phyloP scores from a whole-genome alignment of 2,113 vertebrate species.

The Chionomys nivalis region DNA sequence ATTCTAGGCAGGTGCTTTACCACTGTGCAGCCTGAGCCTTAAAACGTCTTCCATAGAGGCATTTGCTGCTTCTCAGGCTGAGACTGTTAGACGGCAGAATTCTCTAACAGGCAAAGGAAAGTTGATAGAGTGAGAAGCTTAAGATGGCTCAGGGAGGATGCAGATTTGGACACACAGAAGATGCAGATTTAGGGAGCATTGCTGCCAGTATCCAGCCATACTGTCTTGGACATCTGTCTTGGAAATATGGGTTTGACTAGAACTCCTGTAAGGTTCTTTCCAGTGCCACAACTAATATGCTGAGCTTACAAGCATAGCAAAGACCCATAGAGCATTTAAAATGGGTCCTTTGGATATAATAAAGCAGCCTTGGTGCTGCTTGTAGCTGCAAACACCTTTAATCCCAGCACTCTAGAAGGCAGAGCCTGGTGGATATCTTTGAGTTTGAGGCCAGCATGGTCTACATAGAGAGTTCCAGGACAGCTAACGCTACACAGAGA shows the following conservation, averaged over 20 bases:
- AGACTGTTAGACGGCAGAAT: conserved; percentile 33
- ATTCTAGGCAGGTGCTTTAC: neutral
- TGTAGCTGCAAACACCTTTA: neutral
- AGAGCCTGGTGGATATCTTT: no score
- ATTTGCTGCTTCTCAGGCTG: neutral
- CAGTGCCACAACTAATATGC: neutral
- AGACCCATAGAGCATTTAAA: neutral
- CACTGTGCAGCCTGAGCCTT: neutral
- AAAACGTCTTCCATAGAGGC: neutral
- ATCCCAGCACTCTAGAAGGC: neutral
- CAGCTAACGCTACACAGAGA: neutral
- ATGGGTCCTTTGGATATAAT: neutral
- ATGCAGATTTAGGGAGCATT: conserved; percentile 24
- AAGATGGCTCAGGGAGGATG: neutral
- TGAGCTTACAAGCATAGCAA: neutral
- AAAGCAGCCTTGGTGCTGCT: neutral
- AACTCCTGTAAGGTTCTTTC: conserved; percentile 13
- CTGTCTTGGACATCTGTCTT: conserved; percentile 8
- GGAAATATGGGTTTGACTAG: neutral
- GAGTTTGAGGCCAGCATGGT: neutral
- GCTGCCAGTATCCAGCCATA: neutral
- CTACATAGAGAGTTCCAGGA: neutral
- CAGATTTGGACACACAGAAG: neutral
- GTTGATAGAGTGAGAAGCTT: neutral
- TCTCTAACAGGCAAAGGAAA: neutral